phyloP scores from a whole-genome alignment of 2,113 vertebrate genomes.

The Eudorcas thomsonii region DNA sequence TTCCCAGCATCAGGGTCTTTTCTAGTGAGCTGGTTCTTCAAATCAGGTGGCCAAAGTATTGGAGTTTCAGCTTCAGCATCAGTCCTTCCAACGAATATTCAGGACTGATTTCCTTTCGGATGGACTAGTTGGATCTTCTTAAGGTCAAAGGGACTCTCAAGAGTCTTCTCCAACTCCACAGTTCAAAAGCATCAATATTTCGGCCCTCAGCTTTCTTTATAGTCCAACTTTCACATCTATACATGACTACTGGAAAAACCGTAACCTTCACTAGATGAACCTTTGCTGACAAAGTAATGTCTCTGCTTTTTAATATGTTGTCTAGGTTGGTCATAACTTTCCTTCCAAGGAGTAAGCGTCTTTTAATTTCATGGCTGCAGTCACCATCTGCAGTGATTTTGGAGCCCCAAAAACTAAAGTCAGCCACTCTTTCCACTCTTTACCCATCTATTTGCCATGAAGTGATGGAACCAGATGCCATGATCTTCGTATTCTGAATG shows the following conservation, averaged over 20 bases:
- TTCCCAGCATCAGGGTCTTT: neutral
- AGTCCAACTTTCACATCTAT: neutral
- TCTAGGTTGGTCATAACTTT: neutral
- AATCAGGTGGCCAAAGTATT: neutral
- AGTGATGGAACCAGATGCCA: too few species aligned
- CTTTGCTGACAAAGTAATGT: neutral
- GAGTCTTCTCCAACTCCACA: neutral
- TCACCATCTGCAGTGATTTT: too few species aligned
- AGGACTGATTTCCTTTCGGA: neutral
- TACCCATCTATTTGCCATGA: too few species aligned
- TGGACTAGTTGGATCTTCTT: neutral
- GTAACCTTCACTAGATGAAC: neutral
- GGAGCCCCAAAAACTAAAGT: too few species aligned
- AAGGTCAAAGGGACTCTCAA: neutral
- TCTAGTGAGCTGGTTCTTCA: neutral
- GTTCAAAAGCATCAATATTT: neutral
- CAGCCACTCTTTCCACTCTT: too few species aligned
- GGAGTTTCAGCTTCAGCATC: neutral
- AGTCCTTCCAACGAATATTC: neutral
- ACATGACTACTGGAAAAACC: neutral
- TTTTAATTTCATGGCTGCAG: neutral
- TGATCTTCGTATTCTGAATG: too few species aligned
- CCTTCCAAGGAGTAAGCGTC: neutral
- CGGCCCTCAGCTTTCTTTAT: neutral
- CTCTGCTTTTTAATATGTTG: neutral